These are phyloP conservation scores for Siniperca undulata DNA, from an alignment of 2,797 vertebrate species.

Conservation along the genomic window DNA sequence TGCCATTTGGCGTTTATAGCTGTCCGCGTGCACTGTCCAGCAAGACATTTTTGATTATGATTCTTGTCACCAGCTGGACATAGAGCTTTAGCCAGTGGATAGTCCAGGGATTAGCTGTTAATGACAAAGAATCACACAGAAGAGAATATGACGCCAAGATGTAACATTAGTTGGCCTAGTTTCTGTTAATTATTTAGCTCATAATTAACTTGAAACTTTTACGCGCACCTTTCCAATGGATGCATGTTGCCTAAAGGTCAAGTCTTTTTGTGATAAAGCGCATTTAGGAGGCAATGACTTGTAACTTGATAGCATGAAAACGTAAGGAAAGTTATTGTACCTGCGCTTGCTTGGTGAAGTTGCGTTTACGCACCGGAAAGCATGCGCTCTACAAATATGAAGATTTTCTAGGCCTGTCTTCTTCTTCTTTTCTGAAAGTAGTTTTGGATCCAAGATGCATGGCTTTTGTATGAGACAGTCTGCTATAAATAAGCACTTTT, in stretches of 20 bases:
- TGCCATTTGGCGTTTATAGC: constrained; percentile 16
- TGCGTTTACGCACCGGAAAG: constrained; percentile 68
- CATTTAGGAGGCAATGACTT: constrained; percentile 18
- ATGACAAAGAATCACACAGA: constrained; percentile 28
- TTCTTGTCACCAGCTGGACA: constrained; percentile 46
- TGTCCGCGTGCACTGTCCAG: constrained; percentile 20
- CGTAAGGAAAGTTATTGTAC: constrained; percentile 45
- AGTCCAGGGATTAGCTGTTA: constrained; percentile 20
- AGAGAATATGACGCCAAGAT: constrained; percentile 57
- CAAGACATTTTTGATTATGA: constrained; percentile 35
- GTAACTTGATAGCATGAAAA: constrained; percentile 55
- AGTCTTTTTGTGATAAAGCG: background rate
- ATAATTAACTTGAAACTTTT: constrained; percentile 44
- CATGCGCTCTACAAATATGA: constrained; percentile 48
- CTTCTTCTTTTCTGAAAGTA: constrained; percentile 30
- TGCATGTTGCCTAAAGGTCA: constrained; percentile 42
- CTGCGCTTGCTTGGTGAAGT: constrained; percentile 54
- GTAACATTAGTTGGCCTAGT: constrained; percentile 56
- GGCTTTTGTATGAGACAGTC: constrained; percentile 31
- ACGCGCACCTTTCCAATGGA: constrained; percentile 38
- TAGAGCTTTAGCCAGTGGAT: constrained; percentile 10
- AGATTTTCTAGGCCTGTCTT: constrained; percentile 23
- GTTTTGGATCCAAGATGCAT: constrained; percentile 64
- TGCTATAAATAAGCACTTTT: constrained; percentile 47
- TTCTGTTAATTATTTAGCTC: constrained; percentile 69